Base-by-base conservation (phyloP, 2,888 invertebrate species). In the Drosophila leonis region DNA sequence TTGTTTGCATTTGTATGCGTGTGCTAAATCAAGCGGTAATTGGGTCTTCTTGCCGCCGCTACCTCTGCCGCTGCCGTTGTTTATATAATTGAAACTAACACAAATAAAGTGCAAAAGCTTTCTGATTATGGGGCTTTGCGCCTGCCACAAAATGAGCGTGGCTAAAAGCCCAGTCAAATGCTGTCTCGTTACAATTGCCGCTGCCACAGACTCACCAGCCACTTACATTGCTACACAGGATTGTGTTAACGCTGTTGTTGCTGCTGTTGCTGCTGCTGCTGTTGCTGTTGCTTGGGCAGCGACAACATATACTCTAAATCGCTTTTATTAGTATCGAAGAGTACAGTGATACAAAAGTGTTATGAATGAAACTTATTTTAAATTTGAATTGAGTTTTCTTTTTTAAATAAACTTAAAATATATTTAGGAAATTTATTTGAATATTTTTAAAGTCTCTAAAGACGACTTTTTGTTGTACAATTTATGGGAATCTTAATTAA, bases 91-190 rank as follows among this genome's bases (percentile, higher is more conserved):
- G 90, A 89, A 86, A 86, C 90, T 86, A 89, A 86, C 85, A 77
- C 86, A 89, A 86, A 87, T 88, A 86, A 87, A 86, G 83, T 83
- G 90, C 89, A 83, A 89, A 82, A 89, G 88, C 86, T 82, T 89
- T 89, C 85, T 80, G 90, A 89, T 86, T 87, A 83, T 88, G 88
- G 75, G 87, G 82, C 75, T 84, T 89, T 89, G 80, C 82, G 82
- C 73, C 88, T 72, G 80, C 89, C 88, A 71, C 89, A 82, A 77
- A 82, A 83, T 73, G 80, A 81, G 83, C 82, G 61, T 54, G 69
- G 71, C 82, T 78, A 78, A 75, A 75, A 72, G 75, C 78, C 75
- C 78, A 59, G 51, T 66, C 66, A 61, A 77, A 61, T 49, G 61
- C 52, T 33, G 52, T 10, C 65, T 39, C 61, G 41, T 72, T 56